These are phyloP conservation scores for Acanthosepion lycidas DNA, from an alignment of 2,888 invertebrate species.

Conservation along the genomic window DNA sequence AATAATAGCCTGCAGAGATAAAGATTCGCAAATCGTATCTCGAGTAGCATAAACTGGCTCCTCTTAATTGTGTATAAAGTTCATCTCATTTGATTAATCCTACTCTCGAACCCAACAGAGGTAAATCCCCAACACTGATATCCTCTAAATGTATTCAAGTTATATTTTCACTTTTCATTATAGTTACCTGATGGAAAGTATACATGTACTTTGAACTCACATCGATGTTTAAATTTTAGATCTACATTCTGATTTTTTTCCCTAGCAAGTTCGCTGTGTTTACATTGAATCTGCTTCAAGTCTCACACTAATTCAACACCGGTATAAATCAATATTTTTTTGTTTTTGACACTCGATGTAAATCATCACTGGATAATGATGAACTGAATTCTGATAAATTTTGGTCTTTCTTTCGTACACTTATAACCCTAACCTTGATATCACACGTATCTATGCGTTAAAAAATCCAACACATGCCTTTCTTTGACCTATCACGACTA, in stretches of 20 bases:
- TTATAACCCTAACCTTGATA: conserved; percentile 14
- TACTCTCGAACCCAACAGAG: not conserved
- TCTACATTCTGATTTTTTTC: not conserved
- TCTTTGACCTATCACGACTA: not conserved
- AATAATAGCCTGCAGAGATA: not conserved
- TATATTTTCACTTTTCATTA: not conserved
- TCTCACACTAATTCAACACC: not conserved
- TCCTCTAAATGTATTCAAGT: not conserved
- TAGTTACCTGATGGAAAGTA: not conserved
- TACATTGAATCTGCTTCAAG: not conserved
- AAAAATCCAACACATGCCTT: conserved; percentile 6
- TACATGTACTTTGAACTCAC: not conserved
- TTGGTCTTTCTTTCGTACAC: not conserved
- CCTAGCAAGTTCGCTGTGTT: not conserved
- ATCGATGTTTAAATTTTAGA: not conserved
- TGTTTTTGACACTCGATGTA: not conserved
- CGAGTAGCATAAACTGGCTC: not conserved
- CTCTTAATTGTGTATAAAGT: not conserved
- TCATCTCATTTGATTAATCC: not conserved
- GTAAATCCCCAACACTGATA: not conserved
- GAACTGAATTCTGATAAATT: not conserved
- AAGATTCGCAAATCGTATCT: not conserved
- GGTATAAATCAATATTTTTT: not conserved
- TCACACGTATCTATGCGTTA: not conserved
- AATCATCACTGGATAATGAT: not conserved